A percentile compares a stretch with the other conserved stretches of the same genome.
phyloP scores from a whole-genome alignment of 1,140 invertebrate genomes.

The Mya arenaria region DNA sequence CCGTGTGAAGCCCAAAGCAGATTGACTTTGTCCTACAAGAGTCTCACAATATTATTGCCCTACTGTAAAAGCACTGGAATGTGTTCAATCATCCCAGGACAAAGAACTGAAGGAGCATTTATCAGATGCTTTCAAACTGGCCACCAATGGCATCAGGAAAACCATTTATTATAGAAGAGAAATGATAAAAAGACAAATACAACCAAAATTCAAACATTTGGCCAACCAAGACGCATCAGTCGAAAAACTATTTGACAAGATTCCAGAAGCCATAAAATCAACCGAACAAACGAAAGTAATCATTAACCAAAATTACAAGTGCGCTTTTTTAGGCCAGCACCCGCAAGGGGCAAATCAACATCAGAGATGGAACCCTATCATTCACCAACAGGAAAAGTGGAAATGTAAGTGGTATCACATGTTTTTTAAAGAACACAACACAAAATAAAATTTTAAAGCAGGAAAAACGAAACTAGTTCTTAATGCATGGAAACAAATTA shows the following conservation, averaged over 20 bases:
- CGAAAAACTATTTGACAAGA: slow-evolving; percentile 12
- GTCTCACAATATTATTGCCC: too few species aligned
- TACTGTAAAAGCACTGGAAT: too few species aligned
- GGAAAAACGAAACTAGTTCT: neutral
- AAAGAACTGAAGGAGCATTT: too few species aligned
- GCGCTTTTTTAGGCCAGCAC: neutral
- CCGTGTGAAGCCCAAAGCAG: too few species aligned
- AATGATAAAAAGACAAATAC: too few species aligned
- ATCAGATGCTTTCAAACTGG: too few species aligned
- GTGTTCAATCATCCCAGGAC: too few species aligned
- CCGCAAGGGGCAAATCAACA: neutral
- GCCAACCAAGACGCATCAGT: neutral
- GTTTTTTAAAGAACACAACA: neutral
- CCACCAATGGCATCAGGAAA: too few species aligned
- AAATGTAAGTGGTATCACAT: neutral
- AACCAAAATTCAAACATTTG: neutral
- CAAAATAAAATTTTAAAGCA: neutral
- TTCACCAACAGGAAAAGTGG: too few species aligned
- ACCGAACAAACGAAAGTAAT: neutral
- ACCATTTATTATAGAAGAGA: too few species aligned
- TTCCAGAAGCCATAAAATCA: neutral
- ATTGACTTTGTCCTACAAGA: too few species aligned
- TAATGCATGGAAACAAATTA: too few species aligned
- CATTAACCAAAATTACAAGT: neutral
- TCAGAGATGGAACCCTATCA: neutral